Conservation (phyloP, 2,888 invertebrate species). For the Seira musarum region DNA sequence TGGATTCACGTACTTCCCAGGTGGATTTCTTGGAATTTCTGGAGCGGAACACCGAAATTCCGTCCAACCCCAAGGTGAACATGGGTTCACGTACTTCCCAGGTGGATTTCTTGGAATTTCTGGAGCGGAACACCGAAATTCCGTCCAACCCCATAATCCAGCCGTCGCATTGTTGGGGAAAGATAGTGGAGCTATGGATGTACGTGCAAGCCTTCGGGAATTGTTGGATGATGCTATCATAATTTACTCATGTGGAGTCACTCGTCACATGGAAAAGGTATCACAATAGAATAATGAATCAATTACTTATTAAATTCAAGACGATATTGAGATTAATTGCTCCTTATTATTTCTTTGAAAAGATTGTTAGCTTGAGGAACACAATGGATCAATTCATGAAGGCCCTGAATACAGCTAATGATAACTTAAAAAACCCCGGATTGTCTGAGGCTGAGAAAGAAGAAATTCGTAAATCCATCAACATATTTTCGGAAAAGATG, state of each 20-base stretch:
- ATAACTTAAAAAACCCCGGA: constrained; percentile 69
- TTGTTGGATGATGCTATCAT: constrained; percentile 80
- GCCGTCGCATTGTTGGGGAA: constrained; percentile 63
- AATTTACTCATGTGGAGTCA: constrained; percentile 80
- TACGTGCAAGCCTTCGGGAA: constrained; percentile 71
- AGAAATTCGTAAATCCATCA: constrained; percentile 77
- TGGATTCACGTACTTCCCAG: constrained; percentile 54
- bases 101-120: constrained; percentile 61
- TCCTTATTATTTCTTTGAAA: neutral
- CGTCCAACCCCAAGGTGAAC: constrained; percentile 59
- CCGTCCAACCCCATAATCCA: constrained; percentile 64
- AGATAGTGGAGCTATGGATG: constrained; percentile 65
- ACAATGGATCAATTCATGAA: constrained; percentile 79
- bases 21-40: constrained; percentile 57
- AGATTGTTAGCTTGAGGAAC: constrained; percentile 73
- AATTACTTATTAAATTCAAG: neutral
- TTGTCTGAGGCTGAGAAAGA: constrained; percentile 51
- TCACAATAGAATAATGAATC: too few species aligned
- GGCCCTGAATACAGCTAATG: constrained; percentile 77
- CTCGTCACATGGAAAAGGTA: constrained; percentile 76
- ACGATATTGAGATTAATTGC: neutral
- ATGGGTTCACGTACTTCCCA: constrained; percentile 51
- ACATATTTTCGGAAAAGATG: constrained; percentile 77
- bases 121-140: constrained; percentile 56
- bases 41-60: constrained; percentile 56